Conservation (phyloP, 2,797 vertebrate species). For the Leuciscus waleckii region DNA sequence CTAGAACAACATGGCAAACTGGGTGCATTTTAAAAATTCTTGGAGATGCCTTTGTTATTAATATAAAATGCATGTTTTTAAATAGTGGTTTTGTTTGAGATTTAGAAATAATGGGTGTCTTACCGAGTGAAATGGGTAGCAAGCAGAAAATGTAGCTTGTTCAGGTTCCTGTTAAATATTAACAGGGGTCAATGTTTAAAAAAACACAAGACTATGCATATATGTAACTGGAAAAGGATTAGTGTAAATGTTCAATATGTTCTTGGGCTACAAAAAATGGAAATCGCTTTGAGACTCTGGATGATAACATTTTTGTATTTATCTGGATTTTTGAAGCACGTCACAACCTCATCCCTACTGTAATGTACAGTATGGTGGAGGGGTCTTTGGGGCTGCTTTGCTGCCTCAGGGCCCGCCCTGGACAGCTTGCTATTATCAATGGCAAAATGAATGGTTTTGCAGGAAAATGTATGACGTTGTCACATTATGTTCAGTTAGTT, state of each 20-base stretch:
- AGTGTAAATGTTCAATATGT: neutral
- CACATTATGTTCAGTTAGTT: too few relatives aligned
- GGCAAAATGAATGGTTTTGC: neutral
- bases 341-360: neutral
- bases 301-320: neutral
- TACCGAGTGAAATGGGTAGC: constrained; percentile 6
- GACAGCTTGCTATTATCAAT: constrained; percentile 1
- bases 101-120: constrained; percentile 11
- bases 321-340: neutral
- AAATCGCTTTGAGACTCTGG: neutral
- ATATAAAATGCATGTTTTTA: neutral
- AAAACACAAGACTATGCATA: neutral
- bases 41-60: neutral
- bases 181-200: constrained; percentile 34
- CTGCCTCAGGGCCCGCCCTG: neutral
- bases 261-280: neutral
- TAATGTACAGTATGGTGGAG: neutral
- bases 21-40: neutral
- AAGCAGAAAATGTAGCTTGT: neutral
- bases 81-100: neutral
- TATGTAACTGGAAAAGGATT: neutral
- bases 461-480: neutral
- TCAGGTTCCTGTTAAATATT: constrained; percentile 40
- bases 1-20: neutral
- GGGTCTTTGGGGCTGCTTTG: neutral